Percentiles rank a stretch among this genome's conserved stretches.
Conservation (phyloP, 2,113 vertebrate species). For the Cheirogaleus medius region DNA sequence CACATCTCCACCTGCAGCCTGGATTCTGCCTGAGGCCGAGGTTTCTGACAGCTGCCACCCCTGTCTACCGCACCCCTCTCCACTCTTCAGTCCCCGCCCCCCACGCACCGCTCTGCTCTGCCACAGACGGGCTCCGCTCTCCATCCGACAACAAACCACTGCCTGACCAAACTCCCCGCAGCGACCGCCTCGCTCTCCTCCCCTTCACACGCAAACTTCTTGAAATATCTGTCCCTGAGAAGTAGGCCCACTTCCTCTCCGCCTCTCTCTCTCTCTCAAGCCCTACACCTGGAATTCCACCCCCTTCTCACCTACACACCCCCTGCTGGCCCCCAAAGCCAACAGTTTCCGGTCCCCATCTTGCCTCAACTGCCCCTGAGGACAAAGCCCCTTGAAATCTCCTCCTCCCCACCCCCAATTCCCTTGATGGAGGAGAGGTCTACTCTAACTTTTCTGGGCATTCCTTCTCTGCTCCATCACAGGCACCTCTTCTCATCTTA, state of each 20-base stretch:
- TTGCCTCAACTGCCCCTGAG: background rate
- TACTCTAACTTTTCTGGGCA: background rate
- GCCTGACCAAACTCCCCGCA: background rate
- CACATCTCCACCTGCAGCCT: constrained; percentile 8
- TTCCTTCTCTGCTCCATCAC: background rate
- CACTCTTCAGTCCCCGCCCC: fast-evolving
- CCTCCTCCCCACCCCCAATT: fast-evolving
- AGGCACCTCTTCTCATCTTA: background rate
- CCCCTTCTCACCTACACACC: background rate
- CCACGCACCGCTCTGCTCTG: background rate
- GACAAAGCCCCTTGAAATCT: background rate
- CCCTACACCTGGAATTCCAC: background rate
- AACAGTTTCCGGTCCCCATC: background rate
- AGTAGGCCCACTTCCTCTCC: background rate
- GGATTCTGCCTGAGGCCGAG: background rate
- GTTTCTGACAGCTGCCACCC: constrained; percentile 35
- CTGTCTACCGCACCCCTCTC: background rate
- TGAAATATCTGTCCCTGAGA: background rate
- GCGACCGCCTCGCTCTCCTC: background rate
- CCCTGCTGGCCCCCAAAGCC: background rate
- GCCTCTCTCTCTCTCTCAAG: background rate
- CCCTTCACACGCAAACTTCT: background rate
- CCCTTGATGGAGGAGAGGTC: background rate
- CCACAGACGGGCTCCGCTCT: background rate
- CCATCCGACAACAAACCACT: background rate